Evolutionary conservation across 1,140 invertebrate species (phyloP), one percentile per base, ranked within the genome.

Genomic region (Pectinophora gossypiella): DNA sequence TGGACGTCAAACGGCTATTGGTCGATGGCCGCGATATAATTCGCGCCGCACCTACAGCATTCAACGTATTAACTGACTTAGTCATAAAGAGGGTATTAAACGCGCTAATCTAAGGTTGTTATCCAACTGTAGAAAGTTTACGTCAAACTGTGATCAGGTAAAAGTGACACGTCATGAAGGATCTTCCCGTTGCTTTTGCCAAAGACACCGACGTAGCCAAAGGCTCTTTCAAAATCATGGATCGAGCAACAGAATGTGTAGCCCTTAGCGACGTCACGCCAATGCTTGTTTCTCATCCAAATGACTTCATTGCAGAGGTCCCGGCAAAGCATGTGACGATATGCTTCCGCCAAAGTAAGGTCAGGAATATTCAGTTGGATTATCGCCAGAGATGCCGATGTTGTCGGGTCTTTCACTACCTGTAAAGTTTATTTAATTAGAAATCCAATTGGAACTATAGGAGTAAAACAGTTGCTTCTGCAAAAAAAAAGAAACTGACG

Each of bases 361-460:
- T 75, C 61, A 0, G 79, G 82, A 22, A 79, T 56, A 45, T 85
- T 85, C 0, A 84, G 62, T 51, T 84, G 68, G 38, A 85, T 61
- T 3, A 85, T 73, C 0, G 73, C 82, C 3, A 85, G 46, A 1
- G 66, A 68, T 18, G 64, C 57, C n/a, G 48, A 23, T 0, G 59
- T 58, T 19, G 51, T 46, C 9, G 55, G 54, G 53, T 76, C 64
- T 57, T 71, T 64, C 13, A 85, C 56, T 19, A 85, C 68, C 82
- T 85, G 66, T 19, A 63, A 38, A n/a, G n/a, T n/a, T n/a, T n/a
- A n/a, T n/a, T n/a, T n/a, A n/a, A n/a, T n/a, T n/a, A n/a, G n/a
- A n/a, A n/a, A n/a, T n/a, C n/a, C n/a, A n/a, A n/a, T n/a, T n/a
- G n/a, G n/a, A n/a, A n/a, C n/a, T n/a, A n/a, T n/a, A n/a, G n/a